Base-by-base conservation (phyloP, 2,888 invertebrate genomes). In the Gymnocheta viridis region DNA sequence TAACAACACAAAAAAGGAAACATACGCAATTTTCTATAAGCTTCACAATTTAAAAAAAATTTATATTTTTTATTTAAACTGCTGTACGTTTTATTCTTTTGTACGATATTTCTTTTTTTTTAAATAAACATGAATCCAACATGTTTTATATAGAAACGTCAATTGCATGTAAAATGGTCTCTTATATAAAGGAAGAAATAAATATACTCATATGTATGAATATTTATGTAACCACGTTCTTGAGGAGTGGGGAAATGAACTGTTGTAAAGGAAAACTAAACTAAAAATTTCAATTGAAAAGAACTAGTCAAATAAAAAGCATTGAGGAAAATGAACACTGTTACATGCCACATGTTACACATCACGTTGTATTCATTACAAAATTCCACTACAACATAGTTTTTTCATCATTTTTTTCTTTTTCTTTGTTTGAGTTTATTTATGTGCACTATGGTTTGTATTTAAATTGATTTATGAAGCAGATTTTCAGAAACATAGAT, bases 341-440 rank as follows among this genome's bases (percentile, higher is more conserved):
- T 24, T 62, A 74, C 78, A 64, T 74, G 72, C 74, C 82, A 84
- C 72, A 82, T 76, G 74, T 79, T 84, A 79, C 82, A 83, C 66
- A 79, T 78, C 76, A 85, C 76, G 76, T 70, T 69, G 69, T 51
- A 78, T 66, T 81, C 74, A 83, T 85, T 81, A 70, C 58, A 47
- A 82, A 76, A 81, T 84, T 73, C 67, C 66, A 29, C 29, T 38
- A 56, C 38, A 60, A 60, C 47, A 47, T 62, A 22, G 44, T 41
- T 64, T 32, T 17, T 38, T 2, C 19, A 4, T 6, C 7, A 14
- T 2, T 32, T 35, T n/a, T 35, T 60, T 35, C 2, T 41, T n/a
- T 38, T 1, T 1, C 2, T 14, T 58, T 35, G 27, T 58, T 32
- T 9, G 6, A 2, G 19, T n/a, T 44, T 1, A 44, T 22, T 49